Percentiles rank a stretch among this genome's conserved stretches.
Conservation (phyloP, 1,140 invertebrate species). For the Laupala kohalensis region DNA sequence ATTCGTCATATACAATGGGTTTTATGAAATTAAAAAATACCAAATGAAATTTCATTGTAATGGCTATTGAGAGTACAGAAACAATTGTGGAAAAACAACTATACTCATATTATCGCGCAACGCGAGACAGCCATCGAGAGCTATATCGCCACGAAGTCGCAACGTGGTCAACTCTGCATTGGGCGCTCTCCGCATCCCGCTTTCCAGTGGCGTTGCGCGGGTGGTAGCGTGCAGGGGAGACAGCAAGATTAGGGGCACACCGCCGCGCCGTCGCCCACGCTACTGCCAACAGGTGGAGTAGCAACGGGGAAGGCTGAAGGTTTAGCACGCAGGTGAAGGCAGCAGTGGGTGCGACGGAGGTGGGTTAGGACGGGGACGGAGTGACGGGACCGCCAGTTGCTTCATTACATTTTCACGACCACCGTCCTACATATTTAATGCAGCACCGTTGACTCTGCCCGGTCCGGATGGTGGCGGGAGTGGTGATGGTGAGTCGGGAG, state of each 20-base stretch:
- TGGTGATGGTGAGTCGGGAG: too few species aligned
- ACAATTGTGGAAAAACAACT: neutral
- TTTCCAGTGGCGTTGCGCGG: neutral
- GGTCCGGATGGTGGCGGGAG: neutral
- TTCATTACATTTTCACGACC: neutral
- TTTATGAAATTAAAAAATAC: too few species aligned
- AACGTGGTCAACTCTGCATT: too few species aligned
- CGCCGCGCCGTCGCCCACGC: neutral
- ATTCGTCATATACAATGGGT: too few species aligned
- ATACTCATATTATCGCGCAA: neutral
- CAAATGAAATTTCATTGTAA: too few species aligned
- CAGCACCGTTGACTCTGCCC: neutral
- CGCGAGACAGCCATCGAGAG: neutral
- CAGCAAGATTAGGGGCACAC: neutral
- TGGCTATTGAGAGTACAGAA: too few species aligned
- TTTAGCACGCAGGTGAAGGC: neutral
- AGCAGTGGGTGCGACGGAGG: too few species aligned
- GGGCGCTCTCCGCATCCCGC: neutral
- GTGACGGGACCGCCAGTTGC: neutral
- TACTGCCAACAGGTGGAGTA: neutral
- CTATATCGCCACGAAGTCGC: neutral
- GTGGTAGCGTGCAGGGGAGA: too few species aligned
- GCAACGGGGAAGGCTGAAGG: neutral
- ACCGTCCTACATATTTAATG: neutral
- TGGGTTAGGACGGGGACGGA: neutral